Conservation (phyloP, 2,888 invertebrate genomes). For the Mystacides longicornis region DNA sequence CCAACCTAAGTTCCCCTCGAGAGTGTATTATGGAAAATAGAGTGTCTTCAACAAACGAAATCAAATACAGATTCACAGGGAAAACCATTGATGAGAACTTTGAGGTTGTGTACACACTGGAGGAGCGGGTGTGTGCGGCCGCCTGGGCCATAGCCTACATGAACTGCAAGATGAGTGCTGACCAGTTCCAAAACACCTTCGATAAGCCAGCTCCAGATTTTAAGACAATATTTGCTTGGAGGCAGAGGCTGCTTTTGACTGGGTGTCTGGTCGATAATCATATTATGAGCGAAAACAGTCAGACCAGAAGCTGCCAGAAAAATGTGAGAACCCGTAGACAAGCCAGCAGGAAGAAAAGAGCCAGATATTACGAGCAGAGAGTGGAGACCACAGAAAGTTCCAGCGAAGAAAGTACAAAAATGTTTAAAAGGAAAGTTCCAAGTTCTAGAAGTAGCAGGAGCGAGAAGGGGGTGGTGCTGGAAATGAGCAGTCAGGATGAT, state of each 20-base stretch:
- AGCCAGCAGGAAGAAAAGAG: constrained; percentile 3
- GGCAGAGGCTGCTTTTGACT: constrained; percentile 37
- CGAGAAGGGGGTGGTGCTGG: constrained; percentile 1
- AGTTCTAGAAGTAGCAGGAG: constrained; percentile 1
- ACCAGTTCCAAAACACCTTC: constrained; percentile 39
- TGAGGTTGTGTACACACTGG: constrained; percentile 39
- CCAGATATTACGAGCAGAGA: constrained; percentile 5
- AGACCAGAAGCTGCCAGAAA: not conserved
- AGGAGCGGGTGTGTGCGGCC: constrained; percentile 41
- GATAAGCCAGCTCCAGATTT: constrained; percentile 47
- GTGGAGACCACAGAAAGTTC: constrained; percentile 13
- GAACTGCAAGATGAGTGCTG: constrained; percentile 42
- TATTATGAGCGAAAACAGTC: constrained; percentile 9
- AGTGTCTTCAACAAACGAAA: constrained; percentile 41
- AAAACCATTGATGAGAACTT: constrained; percentile 35
- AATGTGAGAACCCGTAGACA: not conserved
- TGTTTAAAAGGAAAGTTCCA: not conserved
- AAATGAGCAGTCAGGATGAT: constrained; percentile 5
- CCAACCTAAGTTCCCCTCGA: not conserved
- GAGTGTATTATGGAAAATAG: constrained; percentile 41
- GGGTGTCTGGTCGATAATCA: constrained; percentile 44
- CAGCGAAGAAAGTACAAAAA: constrained; percentile 2
- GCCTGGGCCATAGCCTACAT: constrained; percentile 43
- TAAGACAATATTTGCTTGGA: constrained; percentile 44
- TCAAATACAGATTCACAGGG: constrained; percentile 38